A percentile compares a stretch with the other conserved stretches of the same genome.
Conservation (phyloP, 2,888 invertebrate species). For the Tachina fera region DNA sequence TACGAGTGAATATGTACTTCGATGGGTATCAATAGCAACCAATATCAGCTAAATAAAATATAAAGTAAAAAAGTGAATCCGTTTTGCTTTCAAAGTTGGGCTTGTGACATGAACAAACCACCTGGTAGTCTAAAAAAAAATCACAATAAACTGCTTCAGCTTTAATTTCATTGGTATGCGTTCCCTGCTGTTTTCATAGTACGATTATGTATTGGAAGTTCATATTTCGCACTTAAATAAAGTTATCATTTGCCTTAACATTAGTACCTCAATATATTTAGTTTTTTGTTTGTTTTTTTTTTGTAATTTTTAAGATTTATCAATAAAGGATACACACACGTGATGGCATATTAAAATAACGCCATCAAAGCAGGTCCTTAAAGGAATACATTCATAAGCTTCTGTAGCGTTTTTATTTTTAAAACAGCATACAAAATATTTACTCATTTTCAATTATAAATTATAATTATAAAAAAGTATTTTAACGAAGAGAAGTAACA, state of each 20-base stretch:
- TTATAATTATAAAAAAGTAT: too few species aligned
- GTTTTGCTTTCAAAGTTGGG: slow-evolving; percentile 26
- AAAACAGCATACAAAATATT: not conserved
- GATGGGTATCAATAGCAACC: slow-evolving; percentile 19
- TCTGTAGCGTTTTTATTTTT: not conserved
- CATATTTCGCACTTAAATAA: slow-evolving; percentile 65
- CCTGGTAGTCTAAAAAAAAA: slow-evolving; percentile 47
- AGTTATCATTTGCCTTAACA: slow-evolving; percentile 63
- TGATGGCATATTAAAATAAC: not conserved
- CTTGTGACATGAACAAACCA: slow-evolving; percentile 46
- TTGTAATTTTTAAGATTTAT: slow-evolving; percentile 31
- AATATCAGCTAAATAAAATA: slow-evolving; percentile 13
- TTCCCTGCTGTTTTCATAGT: slow-evolving; percentile 64
- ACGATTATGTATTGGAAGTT: slow-evolving; percentile 31
- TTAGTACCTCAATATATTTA: slow-evolving; percentile 23
- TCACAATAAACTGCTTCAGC: slow-evolving; percentile 30
- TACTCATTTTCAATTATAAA: too few species aligned
- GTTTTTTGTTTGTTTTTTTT: slow-evolving; percentile 9
- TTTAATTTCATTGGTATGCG: slow-evolving; percentile 46
- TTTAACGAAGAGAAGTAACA: too few species aligned
- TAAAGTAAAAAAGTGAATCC: not conserved
- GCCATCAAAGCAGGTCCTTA: not conserved
- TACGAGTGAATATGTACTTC: too few species aligned
- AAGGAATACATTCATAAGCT: slow-evolving; percentile 4
- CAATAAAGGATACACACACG: slow-evolving; percentile 7